Evolutionary conservation across 1,140 invertebrate genomes (phyloP).

Genomic region (Lepeophtheirus salmonis): DNA sequence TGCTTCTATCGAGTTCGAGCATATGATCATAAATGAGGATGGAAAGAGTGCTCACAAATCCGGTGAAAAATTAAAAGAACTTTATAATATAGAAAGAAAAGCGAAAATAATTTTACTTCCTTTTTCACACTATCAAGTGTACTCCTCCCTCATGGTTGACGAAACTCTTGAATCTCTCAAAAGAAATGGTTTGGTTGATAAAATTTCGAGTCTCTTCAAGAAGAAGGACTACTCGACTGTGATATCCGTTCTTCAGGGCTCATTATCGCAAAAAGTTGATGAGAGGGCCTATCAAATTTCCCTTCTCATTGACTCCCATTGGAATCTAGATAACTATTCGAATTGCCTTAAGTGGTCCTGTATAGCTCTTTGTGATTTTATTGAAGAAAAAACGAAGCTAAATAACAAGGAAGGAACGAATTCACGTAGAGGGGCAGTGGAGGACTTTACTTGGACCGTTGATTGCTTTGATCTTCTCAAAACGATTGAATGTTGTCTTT

Average conservation of each 20-base stretch:
- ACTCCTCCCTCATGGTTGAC: not conserved
- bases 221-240: not conserved
- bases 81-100: not conserved
- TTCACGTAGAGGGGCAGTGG: not conserved
- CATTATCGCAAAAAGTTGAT: not conserved
- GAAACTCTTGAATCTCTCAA: not conserved
- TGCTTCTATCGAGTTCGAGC: not conserved
- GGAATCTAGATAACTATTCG: not conserved
- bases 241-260: not conserved
- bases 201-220: not conserved
- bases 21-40: not conserved
- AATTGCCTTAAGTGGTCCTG: not conserved
- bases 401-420: not conserved
- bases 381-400: not conserved
- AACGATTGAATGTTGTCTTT: not conserved
- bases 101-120: not conserved
- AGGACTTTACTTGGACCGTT: not conserved
- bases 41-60: not conserved
- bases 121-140: not conserved
- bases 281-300: not conserved
- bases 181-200: not conserved
- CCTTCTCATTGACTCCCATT: not conserved
- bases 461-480: slow-evolving; percentile 4
- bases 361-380: not conserved
- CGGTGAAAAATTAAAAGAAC: not conserved